Percentiles rank a stretch among this genome's conserved stretches.
These are phyloP conservation scores for Corythornis vintsioides DNA, from an alignment of 2,113 vertebrate species.

Conservation along the genomic window DNA sequence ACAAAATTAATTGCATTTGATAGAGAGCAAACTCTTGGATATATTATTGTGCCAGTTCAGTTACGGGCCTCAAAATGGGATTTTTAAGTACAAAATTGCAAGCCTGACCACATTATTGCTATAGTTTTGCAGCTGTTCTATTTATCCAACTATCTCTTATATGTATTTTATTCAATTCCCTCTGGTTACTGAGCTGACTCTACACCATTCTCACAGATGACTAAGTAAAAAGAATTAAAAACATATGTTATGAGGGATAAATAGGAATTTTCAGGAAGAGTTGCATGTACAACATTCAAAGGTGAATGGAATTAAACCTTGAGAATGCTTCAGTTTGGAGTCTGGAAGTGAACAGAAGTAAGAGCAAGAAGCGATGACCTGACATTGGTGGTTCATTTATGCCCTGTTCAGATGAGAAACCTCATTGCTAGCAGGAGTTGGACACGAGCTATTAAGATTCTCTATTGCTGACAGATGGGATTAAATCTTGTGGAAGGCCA, in stretches of 20 bases:
- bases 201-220: neutral
- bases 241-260: neutral
- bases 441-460: neutral
- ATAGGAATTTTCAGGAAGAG: neutral
- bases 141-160: neutral
- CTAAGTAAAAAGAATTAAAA: slow-evolving; percentile 36
- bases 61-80: neutral
- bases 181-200: slow-evolving; percentile 23
- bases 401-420: neutral
- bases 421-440: neutral
- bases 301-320: neutral
- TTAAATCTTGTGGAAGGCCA: neutral
- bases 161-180: slow-evolving; percentile 1
- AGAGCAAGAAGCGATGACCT: neutral
- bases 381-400: slow-evolving; percentile 23
- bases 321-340: neutral
- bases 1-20: neutral
- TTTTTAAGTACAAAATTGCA: neutral
- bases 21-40: neutral
- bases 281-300: neutral
- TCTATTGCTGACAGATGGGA: neutral
- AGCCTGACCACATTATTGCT: neutral
- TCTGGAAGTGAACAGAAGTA: neutral
- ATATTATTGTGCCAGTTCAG: neutral
- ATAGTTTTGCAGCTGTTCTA: neutral